Base-by-base conservation (phyloP, 2,888 invertebrate genomes). In the Cheilosia grossa region DNA sequence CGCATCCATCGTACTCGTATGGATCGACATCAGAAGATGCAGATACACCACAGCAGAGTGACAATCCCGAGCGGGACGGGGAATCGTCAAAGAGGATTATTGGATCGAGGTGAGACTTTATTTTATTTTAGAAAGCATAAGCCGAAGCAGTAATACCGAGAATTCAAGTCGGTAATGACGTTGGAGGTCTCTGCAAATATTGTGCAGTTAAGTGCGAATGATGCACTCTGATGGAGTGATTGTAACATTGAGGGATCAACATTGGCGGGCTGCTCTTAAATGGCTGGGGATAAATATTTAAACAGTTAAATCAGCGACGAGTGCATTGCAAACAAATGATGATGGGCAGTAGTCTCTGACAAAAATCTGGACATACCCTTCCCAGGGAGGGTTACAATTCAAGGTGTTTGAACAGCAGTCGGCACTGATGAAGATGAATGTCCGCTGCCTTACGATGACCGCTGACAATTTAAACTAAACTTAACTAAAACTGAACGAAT, bases 11-110 rank as follows among this genome's bases (percentile, higher is more conserved):
- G 82, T 87, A 83, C 70, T 77, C 54, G 6, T 66, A 87, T 72
- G 87, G 81, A 51, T 56, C 86, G 75, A 30, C 78, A 56, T 66
- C 80, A 51, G 63, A 75, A n/a, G 67, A 49, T 49, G 67, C 54
- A 54, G 70, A 42, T 33, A 33, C 27, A 54, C 53, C 54, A 77
- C 61, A 54, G 33, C 19, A 10, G n/a, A 72, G 37, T 49, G 83
- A 80, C 47, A 79, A 54, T 75, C 58, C 72, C 27, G 90, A 90
- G 79, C 88, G 85, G 37, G 93, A 93, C 89, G 91, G 91, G 10
- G 93, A 93, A 86, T 90, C 91, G 79, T 93, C 94, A 61, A 93
- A 94, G 89, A 94, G 93, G 92, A 93, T 94, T 87, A 92, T 94
- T 87, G 94, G 94, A 88, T 94, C 94, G 86, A 94, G 94, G 94